These are phyloP conservation scores for Mormyrus proboscirostris DNA, from an alignment of 2,797 vertebrate species.

Conservation along the genomic window DNA sequence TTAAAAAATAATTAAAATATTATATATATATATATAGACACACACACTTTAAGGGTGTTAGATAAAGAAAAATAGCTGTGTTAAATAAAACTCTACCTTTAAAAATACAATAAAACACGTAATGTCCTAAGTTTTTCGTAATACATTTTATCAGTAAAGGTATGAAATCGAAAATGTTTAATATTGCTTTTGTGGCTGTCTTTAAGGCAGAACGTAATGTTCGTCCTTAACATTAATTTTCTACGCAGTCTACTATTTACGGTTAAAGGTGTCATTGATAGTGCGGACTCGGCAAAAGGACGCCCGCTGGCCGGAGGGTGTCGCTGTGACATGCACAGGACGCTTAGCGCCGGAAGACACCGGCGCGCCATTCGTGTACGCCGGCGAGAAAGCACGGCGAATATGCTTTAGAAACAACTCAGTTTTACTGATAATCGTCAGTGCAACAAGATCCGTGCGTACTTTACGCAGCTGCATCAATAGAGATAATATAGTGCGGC, in stretches of 20 bases:
- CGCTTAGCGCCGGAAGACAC: background rate
- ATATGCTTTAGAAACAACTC: background rate
- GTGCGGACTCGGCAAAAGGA: too few species aligned
- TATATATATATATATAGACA: too few species aligned
- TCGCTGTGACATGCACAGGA: background rate
- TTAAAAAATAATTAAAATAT: too few species aligned
- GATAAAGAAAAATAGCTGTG: too few species aligned
- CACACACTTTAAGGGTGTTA: too few species aligned
- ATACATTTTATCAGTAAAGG: background rate
- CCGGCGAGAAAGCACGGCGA: background rate
- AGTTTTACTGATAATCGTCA: background rate
- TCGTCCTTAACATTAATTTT: background rate
- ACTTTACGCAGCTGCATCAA: background rate
- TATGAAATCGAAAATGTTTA: background rate
- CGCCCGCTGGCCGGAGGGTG: background rate
- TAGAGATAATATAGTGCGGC: background rate
- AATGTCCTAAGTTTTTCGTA: background rate
- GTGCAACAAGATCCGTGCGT: background rate
- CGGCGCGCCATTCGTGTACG: background rate
- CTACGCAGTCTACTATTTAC: background rate
- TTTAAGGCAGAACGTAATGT: background rate
- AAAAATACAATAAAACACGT: background rate
- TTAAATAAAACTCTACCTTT: too few species aligned
- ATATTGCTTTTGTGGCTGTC: background rate
- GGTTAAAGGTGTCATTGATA: background rate